Evolutionary conservation across 2,797 vertebrate genomes (phyloP), one percentile per base, ranked within the genome.

Genomic region (Otolemur crassicaudatus): DNA sequence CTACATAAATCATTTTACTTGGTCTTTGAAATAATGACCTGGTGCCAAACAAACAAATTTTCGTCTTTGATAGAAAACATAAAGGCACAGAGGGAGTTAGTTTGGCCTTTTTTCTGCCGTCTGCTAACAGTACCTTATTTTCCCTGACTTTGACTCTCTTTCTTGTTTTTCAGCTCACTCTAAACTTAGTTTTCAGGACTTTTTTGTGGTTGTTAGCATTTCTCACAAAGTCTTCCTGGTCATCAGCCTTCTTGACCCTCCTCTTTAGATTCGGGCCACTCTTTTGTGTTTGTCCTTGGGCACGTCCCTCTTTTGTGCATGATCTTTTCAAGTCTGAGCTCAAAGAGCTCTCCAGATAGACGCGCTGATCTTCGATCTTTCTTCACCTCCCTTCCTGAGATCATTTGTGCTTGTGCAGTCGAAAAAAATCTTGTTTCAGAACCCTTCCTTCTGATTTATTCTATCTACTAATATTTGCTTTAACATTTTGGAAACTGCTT

Each of bases 271-370:
- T 46, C 1, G 8, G 16, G 76, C 40, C 31, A 29, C 17, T 77
- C 65, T 95, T 93, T 87, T 85, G 81, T 94, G 91, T 69, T 82
- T 95, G 83, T 94, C 85, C 84, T 63, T 85, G 75, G 49, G 13
- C 72, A 25, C 69, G n/a, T 31, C 37, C 25, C 19, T 77, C 72
- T 90, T 93, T 93, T 84, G 58, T 80, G 58, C 20, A 20, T 31
- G 17, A 90, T 90, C 92, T 61, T 93, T 96, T 95, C 27, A 90
- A 60, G 81, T 91, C 58, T 86, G 72, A 90, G 60, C 46, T 96
- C 67, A 89, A 94, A 97, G 56, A 92, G 23, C 23, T 88, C 73
- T 93, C 77, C 87, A 2, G 56, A 76, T 14, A 94, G 60, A 72
- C 43, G 67, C 53, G 90, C n/a, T 87, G 88, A 94, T 94, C 87